Conservation (phyloP, 2,797 vertebrate species). For the Hemitrygon akajei region DNA sequence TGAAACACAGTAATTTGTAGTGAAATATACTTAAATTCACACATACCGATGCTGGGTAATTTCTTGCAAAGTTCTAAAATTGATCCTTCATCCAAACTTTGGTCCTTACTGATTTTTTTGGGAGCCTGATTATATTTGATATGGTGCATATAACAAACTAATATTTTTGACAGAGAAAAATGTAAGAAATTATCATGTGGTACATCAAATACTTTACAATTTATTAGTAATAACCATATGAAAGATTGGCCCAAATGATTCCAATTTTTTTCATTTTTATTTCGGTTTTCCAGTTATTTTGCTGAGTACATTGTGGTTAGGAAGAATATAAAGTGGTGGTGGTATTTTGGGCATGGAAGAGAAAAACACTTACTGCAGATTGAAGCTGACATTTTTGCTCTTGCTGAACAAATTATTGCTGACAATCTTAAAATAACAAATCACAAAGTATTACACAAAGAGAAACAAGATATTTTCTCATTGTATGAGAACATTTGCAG, state of each 20-base stretch:
- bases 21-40: background rate
- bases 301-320: background rate
- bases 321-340: no score
- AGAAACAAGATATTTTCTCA: background rate
- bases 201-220: background rate
- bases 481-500: background rate
- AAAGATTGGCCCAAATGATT: background rate
- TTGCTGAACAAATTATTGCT: background rate
- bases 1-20: background rate
- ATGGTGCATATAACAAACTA: background rate
- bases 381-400: background rate
- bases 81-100: background rate
- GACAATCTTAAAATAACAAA: no score
- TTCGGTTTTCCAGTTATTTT: background rate
- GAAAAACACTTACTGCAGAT: background rate
- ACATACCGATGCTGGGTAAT: background rate
- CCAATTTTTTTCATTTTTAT: background rate
- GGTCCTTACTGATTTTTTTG: background rate
- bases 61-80: background rate
- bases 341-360: no score
- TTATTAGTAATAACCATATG: no score
- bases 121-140: background rate
- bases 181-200: background rate
- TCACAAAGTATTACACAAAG: background rate
- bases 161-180: background rate